Base-by-base conservation (phyloP, 1,140 invertebrate species). In the Ostrea denselamellosa region DNA sequence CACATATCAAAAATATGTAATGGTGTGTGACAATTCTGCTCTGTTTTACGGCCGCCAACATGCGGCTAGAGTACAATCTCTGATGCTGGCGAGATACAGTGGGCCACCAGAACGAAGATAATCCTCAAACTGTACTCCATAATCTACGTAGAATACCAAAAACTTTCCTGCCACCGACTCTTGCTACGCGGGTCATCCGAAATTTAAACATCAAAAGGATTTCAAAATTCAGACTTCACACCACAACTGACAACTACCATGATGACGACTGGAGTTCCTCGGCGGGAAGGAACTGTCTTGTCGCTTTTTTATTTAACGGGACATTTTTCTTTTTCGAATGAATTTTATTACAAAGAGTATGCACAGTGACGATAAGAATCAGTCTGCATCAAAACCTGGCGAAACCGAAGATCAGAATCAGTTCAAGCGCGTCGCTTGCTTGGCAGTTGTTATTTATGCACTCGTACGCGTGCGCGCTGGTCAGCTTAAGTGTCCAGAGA, bases 341-440 rank as follows among this genome's bases (percentile, higher is more conserved):
- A 77, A 77, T 77, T 77, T 77, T 77, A 77, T 77, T 77, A 77
- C 68, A 77, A 77, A 77, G 68, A 77, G 68, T 34, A 77, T 77
- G 68, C 22, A 77, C 34, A 28, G 25, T 22, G 68, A 77, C 68
- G 68, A 77, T 77, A 77, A 77, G 68, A 34, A 14, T 10, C 9
- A 77, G 68, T 17, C 68, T 77, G 68, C 68, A 14, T 28, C 68
- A 25, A 77, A 77, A 77, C 28, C 14, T 34, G 58, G 58, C 58
- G n/a, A 62, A 62, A 62, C 58, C n/a, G 10, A 17, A 77, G 68
- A 77, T 77, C 22, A 25, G 68, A 77, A 77, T 77, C 28, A 77
- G 68, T 34, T 77, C 68, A 28, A 77, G 68, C 68, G 68, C 68
- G 68, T 77, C 68, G 25, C 68, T 77, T 28, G 68, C 68, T 77